Percentiles rank a stretch among this genome's conserved stretches.
phyloP scores from a whole-genome alignment of 2,797 vertebrate species.

The Platyrinchus mystaceus region DNA sequence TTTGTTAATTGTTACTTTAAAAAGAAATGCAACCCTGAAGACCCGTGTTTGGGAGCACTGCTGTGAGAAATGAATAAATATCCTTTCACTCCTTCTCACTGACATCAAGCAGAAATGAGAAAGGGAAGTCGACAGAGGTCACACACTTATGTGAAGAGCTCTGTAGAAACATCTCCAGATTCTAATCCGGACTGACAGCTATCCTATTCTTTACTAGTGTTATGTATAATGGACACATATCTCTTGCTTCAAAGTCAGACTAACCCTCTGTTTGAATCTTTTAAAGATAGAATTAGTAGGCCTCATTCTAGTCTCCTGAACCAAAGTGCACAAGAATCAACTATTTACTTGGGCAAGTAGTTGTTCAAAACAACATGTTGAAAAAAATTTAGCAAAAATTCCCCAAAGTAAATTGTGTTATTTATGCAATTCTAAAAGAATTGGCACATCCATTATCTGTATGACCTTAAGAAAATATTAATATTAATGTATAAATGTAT shows the following conservation, averaged over 20 bases:
- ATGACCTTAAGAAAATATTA: neutral
- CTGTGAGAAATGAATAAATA: constrained; percentile 9
- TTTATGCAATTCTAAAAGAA: neutral
- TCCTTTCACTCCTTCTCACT: neutral
- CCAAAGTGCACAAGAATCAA: neutral
- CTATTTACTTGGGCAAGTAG: neutral
- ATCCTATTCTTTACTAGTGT: neutral
- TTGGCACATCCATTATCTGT: neutral
- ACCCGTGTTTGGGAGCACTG: neutral
- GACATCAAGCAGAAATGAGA: neutral
- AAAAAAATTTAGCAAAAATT: neutral
- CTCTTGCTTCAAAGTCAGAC: neutral
- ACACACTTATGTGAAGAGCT: neutral
- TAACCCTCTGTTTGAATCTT: neutral
- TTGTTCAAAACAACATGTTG: neutral
- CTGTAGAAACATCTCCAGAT: neutral
- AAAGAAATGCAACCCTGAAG: neutral
- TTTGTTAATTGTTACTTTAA: neutral
- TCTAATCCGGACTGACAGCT: neutral
- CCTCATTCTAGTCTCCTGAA: neutral
- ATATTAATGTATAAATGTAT: neutral
- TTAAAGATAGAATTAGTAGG: neutral
- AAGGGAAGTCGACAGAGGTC: neutral
- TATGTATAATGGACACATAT: neutral
- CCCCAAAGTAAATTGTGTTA: neutral